Evolutionary conservation across 2,888 invertebrate genomes (phyloP), one percentile per base, ranked within the genome.

Genomic region (Harpalus rufipes): DNA sequence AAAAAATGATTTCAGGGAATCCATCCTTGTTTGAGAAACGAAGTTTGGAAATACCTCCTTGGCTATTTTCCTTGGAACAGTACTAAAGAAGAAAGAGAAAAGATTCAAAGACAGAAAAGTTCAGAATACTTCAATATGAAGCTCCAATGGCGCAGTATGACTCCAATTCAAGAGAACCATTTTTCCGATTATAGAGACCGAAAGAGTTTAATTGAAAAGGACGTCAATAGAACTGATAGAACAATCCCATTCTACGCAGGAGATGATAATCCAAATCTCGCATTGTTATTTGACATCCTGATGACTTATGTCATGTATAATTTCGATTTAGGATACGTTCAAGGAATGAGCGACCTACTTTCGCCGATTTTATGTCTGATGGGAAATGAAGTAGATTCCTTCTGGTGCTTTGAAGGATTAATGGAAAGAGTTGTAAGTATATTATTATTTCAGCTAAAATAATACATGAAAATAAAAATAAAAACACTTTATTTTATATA

Each of bases 261-360:
- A 0, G 98, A 98, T 86, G 94, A 97, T 88, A 99, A 99, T 91
- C 94, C 96, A 0, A 98, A 99, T 91, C 91, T 99, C 81, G 92
- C 94, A 85, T 93, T 96, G 12, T 91, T 99, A 2, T 95, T 96
- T 87, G 98, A 99, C 89, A 97, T 99, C 87, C 93, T 99, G 2
- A 97, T 99, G 97, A 99, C 99, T 0, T 99, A 99, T 90, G 96
- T 98, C 58, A 99, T 99, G 99, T 99, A 98, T 90, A 98, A 99
- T 92, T 99, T 99, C 90, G 99, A 99, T 92, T 92, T 99, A 88
- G 99, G 97, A 12, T 97, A 97, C 88, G 97, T 97, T 1, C 97
- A 97, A 91, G 99, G 99, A 21, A 99, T 99, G 99, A 98, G 98
- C 88, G 99, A 99, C 91, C 93, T 99, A 79, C 91, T 99, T 82